These are phyloP conservation scores for Sisor rabdophorus DNA, from an alignment of 2,113 vertebrate genomes.

Conservation along the genomic window DNA sequence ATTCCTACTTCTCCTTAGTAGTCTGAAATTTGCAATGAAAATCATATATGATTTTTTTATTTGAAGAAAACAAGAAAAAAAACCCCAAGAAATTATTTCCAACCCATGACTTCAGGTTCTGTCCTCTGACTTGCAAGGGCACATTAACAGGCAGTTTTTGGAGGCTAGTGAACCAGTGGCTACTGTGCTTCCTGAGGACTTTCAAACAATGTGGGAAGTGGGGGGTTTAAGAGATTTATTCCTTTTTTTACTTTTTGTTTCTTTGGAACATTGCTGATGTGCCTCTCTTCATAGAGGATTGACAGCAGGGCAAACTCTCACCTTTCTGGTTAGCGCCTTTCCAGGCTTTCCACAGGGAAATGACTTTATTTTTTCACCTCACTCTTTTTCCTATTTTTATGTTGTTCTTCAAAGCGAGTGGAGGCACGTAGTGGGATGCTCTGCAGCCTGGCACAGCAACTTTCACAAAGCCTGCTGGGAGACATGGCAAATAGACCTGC, in stretches of 20 bases:
- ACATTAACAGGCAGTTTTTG: constrained; percentile 67
- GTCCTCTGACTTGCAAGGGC: constrained; percentile 54
- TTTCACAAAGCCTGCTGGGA: constrained; percentile 75
- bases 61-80: background rate
- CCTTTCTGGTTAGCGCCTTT: constrained; percentile 78
- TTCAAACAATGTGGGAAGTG: constrained; percentile 38
- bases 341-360: constrained; percentile 67
- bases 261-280: constrained; percentile 64
- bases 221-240: background rate
- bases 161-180: constrained; percentile 61
- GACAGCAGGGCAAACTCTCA: constrained; percentile 70
- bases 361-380: constrained; percentile 18
- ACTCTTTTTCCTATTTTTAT: constrained; percentile 32
- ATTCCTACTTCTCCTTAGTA: background rate
- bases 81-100: background rate
- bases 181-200: constrained; percentile 58
- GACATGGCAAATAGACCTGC: constrained; percentile 72
- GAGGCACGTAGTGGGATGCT: constrained; percentile 64
- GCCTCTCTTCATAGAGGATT: constrained; percentile 71
- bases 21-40: background rate
- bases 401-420: constrained; percentile 61
- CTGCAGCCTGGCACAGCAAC: constrained; percentile 70
- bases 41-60: background rate
- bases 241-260: constrained; percentile 55
- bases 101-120: constrained; percentile 21